These are phyloP conservation scores for Danio albolineatus DNA, from an alignment of 2,797 vertebrate species.

Conservation along the genomic window DNA sequence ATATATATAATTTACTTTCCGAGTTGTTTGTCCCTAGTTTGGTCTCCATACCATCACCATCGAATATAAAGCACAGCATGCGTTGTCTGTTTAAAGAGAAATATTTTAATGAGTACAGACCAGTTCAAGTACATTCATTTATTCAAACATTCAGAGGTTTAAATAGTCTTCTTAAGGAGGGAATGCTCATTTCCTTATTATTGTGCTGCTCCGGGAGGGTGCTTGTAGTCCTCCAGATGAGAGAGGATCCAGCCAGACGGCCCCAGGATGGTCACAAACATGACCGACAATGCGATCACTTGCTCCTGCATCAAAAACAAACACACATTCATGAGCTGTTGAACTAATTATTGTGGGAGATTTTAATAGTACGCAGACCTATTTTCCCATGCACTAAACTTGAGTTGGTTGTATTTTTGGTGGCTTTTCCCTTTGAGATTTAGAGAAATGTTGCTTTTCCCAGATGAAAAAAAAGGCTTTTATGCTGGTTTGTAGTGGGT, in stretches of 20 bases:
- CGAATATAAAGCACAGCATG: neutral
- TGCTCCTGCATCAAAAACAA: constrained; percentile 68
- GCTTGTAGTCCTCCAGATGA: constrained; percentile 82
- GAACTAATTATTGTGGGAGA: neutral
- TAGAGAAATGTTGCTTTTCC: neutral
- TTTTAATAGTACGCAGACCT: neutral
- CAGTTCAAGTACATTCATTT: constrained; percentile 32
- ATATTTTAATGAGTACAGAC: neutral
- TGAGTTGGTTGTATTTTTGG: neutral
- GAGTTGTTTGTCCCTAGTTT: neutral
- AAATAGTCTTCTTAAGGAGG: constrained; percentile 27
- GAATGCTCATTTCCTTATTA: constrained; percentile 23
- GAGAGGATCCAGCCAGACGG: constrained; percentile 80
- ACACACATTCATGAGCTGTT: neutral
- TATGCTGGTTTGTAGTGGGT: no score
- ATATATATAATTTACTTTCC: neutral
- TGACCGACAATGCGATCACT: constrained; percentile 59
- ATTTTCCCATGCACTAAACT: neutral
- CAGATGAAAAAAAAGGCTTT: neutral
- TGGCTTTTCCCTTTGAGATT: neutral
- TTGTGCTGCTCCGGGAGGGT: constrained; percentile 21
- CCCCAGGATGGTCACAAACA: constrained; percentile 71
- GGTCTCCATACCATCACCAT: neutral
- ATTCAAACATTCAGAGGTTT: constrained; percentile 53
- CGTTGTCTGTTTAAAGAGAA: neutral